Percentiles rank a stretch among this genome's conserved stretches.
phyloP scores from a whole-genome alignment of 2,113 vertebrate species.

The Isurus oxyrinchus region DNA sequence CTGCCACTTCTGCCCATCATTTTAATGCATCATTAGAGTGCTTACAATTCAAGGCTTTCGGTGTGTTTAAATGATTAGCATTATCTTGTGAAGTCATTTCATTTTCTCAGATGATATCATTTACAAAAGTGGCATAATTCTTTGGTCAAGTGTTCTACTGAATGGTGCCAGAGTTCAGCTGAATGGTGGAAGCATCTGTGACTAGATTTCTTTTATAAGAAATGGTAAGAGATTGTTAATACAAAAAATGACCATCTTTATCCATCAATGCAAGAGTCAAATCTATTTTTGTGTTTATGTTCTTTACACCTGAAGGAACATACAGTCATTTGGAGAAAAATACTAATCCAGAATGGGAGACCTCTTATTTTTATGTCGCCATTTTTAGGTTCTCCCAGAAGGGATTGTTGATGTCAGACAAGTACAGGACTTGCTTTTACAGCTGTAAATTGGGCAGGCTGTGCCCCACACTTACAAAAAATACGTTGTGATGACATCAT shows the following conservation, averaged over 20 bases:
- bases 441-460: no score
- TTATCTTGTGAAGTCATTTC: conserved; percentile 38
- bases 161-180: background rate
- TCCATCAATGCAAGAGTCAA: background rate
- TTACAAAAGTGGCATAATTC: background rate
- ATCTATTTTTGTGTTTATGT: background rate
- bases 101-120: background rate
- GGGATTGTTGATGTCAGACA: no score
- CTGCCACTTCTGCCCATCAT: conserved; percentile 55
- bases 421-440: no score
- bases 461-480: no score
- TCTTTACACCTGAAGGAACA: background rate
- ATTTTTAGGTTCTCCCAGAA: no score
- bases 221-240: background rate
- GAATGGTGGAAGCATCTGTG: background rate
- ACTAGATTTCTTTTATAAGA: background rate
- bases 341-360: no score
- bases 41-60: conserved; percentile 44
- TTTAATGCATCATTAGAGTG: conserved; percentile 53
- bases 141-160: background rate
- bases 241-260: background rate
- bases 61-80: conserved; percentile 44
- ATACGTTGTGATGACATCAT: no score
- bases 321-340: no score
- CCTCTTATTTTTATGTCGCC: no score